Percentiles rank a stretch among this genome's conserved stretches.
Evolutionary conservation across 2,888 invertebrate genomes (phyloP).

Genomic region (Crocallis elinguaria): DNA sequence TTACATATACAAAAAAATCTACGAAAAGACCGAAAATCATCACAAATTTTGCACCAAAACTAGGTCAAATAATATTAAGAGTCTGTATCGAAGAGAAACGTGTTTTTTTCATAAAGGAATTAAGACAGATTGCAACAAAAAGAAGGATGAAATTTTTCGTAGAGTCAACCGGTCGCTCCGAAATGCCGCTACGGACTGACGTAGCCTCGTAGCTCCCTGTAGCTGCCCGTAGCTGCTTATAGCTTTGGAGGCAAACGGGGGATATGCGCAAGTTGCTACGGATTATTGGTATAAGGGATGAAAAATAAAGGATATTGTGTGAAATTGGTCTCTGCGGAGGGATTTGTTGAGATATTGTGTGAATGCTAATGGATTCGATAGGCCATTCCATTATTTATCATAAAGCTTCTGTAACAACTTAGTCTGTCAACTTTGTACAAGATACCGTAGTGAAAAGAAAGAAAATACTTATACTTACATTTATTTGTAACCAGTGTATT

Average conservation of each 20-base stretch:
- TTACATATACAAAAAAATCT: slow-evolving; percentile 19
- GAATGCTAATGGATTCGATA: slow-evolving; percentile 1
- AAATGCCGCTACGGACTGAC: slow-evolving; percentile 64
- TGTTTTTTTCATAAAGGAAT: slow-evolving; percentile 61
- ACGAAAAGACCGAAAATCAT: slow-evolving; percentile 3
- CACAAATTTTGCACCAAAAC: slow-evolving; percentile 18
- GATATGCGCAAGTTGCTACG: slow-evolving; percentile 50
- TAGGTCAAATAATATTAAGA: neutral
- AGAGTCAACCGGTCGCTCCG: slow-evolving; percentile 53
- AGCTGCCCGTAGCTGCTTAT: slow-evolving; percentile 16
- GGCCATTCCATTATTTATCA: neutral
- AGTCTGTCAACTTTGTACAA: too few relatives aligned
- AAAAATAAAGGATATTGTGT: slow-evolving; percentile 21
- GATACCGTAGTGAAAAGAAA: too few relatives aligned
- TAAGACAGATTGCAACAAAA: slow-evolving; percentile 48
- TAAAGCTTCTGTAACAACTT: too few relatives aligned
- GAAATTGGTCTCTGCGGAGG: slow-evolving; percentile 22
- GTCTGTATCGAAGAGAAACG: slow-evolving; percentile 20
- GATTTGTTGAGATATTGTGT: neutral
- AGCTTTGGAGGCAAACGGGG: slow-evolving; percentile 50
- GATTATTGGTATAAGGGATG: slow-evolving; percentile 25
- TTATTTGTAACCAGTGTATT: too few relatives aligned
- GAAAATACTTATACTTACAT: too few relatives aligned
- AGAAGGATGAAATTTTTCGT: slow-evolving; percentile 39
- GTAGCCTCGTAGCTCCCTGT: slow-evolving; percentile 50